Conservation (phyloP, 1,140 invertebrate species). For the Drosophila rufa region DNA sequence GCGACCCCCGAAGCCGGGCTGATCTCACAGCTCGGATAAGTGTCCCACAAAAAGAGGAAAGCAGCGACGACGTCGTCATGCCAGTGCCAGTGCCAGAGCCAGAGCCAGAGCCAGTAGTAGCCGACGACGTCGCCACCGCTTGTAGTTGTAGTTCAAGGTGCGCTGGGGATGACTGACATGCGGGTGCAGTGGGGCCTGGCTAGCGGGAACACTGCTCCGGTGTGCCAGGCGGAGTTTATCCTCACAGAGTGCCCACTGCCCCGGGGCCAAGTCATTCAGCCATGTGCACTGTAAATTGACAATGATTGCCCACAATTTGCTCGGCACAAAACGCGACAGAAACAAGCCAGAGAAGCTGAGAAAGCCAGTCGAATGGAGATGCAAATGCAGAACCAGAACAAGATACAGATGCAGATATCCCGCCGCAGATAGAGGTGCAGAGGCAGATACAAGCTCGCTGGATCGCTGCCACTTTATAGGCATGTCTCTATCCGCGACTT, state of each 20-base stretch:
- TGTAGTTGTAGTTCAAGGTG: constrained; percentile 72
- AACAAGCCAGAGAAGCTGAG: constrained; percentile 22
- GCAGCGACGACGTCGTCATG: constrained; percentile 7
- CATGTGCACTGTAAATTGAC: constrained; percentile 78
- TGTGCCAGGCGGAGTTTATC: constrained; percentile 6
- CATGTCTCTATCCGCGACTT: constrained; percentile 36
- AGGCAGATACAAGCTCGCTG: constrained; percentile 31
- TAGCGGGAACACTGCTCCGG: background rate
- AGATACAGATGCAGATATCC: constrained; percentile 38
- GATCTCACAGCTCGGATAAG: constrained; percentile 73
- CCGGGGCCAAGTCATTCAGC: constrained; percentile 57
- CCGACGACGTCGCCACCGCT: constrained; percentile 25
- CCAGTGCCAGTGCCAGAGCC: background rate
- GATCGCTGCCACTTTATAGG: constrained; percentile 39
- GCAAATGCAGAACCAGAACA: constrained; percentile 38
- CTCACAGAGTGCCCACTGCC: constrained; percentile 42
- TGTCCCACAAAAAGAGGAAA: constrained; percentile 21
- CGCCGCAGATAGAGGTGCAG: constrained; percentile 37
- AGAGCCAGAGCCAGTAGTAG: constrained; percentile 18
- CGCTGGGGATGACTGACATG: constrained; percentile 35
- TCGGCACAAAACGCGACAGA: constrained; percentile 52
- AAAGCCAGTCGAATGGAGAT: constrained; percentile 28
- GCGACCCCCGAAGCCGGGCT: constrained; percentile 47
- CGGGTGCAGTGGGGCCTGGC: constrained; percentile 43
- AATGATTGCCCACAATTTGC: constrained; percentile 83